phyloP scores from a whole-genome alignment of 1,140 invertebrate species.

The Bombus turneri region DNA sequence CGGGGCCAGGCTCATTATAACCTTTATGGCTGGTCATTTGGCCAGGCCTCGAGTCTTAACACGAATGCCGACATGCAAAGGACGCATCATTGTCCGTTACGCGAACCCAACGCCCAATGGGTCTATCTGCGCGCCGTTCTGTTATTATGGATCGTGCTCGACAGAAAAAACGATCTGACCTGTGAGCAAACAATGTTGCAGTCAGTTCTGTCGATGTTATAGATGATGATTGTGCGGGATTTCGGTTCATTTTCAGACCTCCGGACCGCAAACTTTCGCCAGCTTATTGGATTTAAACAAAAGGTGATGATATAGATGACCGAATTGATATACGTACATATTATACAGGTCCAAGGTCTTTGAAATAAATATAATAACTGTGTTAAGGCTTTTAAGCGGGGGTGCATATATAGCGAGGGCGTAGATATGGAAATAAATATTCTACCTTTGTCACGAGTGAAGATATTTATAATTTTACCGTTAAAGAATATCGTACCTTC shows the following conservation, averaged over 20 bases:
- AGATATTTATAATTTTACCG: no score
- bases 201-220: background rate
- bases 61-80: slow-evolving; percentile 65
- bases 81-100: slow-evolving; percentile 62
- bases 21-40: slow-evolving; percentile 72
- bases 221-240: background rate
- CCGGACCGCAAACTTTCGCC: background rate
- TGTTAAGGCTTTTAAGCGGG: no score
- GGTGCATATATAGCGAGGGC: no score
- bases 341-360: no score
- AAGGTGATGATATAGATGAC: background rate
- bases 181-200: slow-evolving; percentile 14
- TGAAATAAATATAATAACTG: no score
- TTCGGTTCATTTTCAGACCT: background rate
- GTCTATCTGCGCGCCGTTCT: slow-evolving; percentile 44
- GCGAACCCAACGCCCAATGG: slow-evolving; percentile 33
- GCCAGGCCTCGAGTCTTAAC: slow-evolving; percentile 55
- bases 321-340: no score
- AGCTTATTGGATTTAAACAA: background rate
- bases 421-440: no score
- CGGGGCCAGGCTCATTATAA: slow-evolving; percentile 67
- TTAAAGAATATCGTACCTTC: no score
- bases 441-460: no score
- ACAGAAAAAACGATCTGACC: background rate
- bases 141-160: slow-evolving; percentile 8